phyloP scores from a whole-genome alignment of 2,797 vertebrate species.

The Orientallactaga sibirica region DNA sequence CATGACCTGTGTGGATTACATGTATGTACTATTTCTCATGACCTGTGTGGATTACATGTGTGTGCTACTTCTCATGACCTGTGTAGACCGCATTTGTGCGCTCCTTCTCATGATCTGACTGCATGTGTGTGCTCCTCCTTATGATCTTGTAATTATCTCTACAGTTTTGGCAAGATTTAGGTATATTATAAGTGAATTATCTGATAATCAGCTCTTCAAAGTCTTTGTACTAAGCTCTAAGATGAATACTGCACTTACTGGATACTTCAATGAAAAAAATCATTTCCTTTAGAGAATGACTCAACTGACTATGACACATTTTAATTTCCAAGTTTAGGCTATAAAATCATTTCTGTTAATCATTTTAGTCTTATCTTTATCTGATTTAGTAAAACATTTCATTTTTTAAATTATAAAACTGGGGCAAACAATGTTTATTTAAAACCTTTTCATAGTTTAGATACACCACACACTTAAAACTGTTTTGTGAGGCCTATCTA shows the following conservation, averaged over 20 bases:
- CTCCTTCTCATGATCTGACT: slow-evolving; percentile 33
- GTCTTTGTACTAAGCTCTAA: slow-evolving; percentile 62
- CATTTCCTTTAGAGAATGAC: slow-evolving; percentile 38
- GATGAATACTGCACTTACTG: slow-evolving; percentile 62
- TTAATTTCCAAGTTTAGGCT: slow-evolving; percentile 53
- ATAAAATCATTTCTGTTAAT: slow-evolving; percentile 44
- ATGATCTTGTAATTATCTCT: slow-evolving; percentile 45
- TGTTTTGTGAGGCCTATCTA: slow-evolving; percentile 25
- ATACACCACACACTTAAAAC: background rate
- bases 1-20: no score
- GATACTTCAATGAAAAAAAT: slow-evolving; percentile 29
- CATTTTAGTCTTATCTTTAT: slow-evolving; percentile 25
- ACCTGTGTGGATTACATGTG: no score
- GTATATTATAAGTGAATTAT: slow-evolving; percentile 49
- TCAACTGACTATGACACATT: slow-evolving; percentile 28
- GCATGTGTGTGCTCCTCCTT: background rate
- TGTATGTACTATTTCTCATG: no score
- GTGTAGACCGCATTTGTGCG: background rate
- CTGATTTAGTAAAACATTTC: slow-evolving; percentile 30
- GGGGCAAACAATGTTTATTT: background rate
- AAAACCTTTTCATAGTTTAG: slow-evolving; percentile 20
- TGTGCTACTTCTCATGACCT: slow-evolving; percentile 42
- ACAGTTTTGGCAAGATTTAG: slow-evolving; percentile 68
- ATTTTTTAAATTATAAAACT: slow-evolving; percentile 5
- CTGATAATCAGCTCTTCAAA: slow-evolving; percentile 58